Percentiles rank a stretch among this genome's conserved stretches.
Evolutionary conservation across 2,888 invertebrate genomes (phyloP).

Genomic region (Amblyjoppa fuscipennis): DNA sequence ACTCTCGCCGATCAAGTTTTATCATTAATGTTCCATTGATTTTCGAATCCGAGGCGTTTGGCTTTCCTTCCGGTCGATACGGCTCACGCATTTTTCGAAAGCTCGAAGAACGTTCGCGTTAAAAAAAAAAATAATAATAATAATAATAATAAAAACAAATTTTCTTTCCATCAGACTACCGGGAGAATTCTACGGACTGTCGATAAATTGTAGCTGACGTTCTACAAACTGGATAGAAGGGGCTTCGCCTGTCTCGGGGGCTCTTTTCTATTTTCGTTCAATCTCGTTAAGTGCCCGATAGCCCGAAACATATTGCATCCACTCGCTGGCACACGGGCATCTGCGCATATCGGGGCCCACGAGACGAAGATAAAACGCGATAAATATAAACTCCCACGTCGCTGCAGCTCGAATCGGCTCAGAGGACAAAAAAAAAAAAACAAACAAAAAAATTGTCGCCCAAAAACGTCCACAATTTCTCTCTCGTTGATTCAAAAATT

Average conservation of each 20-base stretch:
- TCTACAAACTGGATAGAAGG: slow-evolving; percentile 19
- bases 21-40: background rate
- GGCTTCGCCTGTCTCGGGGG: slow-evolving; percentile 3
- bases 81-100: background rate
- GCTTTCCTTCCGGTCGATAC: background rate
- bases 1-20: background rate
- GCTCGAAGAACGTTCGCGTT: background rate
- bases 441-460: background rate
- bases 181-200: slow-evolving; percentile 9
- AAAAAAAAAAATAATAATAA: background rate
- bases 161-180: slow-evolving; percentile 4
- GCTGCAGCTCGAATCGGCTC: background rate
- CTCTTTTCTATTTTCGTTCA: slow-evolving; percentile 56
- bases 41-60: background rate
- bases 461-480: too few species aligned
- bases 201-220: slow-evolving; percentile 63
- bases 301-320: slow-evolving; percentile 44
- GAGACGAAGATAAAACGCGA: slow-evolving; percentile 43
- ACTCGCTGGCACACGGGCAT: slow-evolving; percentile 20
- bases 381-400: slow-evolving; percentile 23
- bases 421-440: background rate
- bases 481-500: too few species aligned
- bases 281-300: slow-evolving; percentile 67
- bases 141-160: background rate
- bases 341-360: slow-evolving; percentile 27